These are phyloP conservation scores for Pemphigus obesinymphae DNA, from an alignment of 1,140 invertebrate species.

Conservation along the genomic window DNA sequence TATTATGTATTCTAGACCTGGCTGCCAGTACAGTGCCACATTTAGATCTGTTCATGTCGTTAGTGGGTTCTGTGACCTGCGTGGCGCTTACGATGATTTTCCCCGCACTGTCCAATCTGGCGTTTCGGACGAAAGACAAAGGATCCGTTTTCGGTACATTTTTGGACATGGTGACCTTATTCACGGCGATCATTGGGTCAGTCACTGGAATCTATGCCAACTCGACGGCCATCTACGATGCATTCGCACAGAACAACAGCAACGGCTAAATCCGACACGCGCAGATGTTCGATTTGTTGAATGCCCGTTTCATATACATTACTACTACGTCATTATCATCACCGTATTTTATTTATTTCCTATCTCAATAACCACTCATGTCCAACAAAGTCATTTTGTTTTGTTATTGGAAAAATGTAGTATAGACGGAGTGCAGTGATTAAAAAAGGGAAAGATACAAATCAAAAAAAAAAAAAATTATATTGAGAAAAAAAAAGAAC, in stretches of 20 bases:
- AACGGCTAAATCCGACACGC: not conserved
- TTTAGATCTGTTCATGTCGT: conserved; percentile 79
- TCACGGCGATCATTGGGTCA: not conserved
- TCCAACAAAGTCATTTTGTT: too few species aligned
- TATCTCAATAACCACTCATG: too few species aligned
- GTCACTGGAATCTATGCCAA: conserved; percentile 33
- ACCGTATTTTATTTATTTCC: not conserved
- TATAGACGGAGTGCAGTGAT: too few species aligned
- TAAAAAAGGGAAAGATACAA: too few species aligned
- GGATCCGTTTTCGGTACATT: not conserved
- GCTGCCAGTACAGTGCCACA: conserved; percentile 76
- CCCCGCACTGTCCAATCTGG: conserved; percentile 61
- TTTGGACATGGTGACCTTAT: conserved; percentile 16
- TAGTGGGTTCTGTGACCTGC: conserved; percentile 83
- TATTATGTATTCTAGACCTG: conserved; percentile 57
- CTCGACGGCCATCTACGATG: conserved; percentile 5
- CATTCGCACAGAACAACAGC: not conserved
- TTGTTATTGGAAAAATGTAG: too few species aligned
- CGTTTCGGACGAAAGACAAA: conserved; percentile 12
- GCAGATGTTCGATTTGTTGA: not conserved
- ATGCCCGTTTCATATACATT: not conserved
- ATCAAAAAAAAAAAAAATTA: too few species aligned
- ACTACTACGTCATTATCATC: too few species aligned
- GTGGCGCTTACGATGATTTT: conserved; percentile 81
- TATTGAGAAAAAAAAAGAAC: too few species aligned